Evolutionary conservation across 2,113 vertebrate genomes (phyloP).

Genomic region (Pterophyllum scalare): DNA sequence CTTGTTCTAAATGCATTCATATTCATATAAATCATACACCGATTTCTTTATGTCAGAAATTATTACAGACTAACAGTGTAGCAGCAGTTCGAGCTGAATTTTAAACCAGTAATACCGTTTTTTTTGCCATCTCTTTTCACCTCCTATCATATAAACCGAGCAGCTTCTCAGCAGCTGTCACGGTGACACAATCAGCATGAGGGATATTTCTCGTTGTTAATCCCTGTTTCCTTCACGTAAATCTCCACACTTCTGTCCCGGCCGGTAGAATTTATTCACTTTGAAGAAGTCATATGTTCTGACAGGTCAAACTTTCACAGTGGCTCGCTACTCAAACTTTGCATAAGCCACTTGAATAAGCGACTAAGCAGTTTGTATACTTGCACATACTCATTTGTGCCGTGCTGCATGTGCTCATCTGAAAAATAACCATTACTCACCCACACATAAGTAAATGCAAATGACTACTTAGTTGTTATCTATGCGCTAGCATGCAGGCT

Average conservation of each 20-base stretch:
- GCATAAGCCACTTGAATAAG: slow-evolving; percentile 35
- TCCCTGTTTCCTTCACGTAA: slow-evolving; percentile 55
- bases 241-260: slow-evolving; percentile 25
- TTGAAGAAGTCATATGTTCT: slow-evolving; percentile 39
- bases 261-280: slow-evolving; percentile 47
- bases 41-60: background rate
- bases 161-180: slow-evolving; percentile 44
- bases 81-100: slow-evolving; percentile 17
- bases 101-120: slow-evolving; percentile 44
- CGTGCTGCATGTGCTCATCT: background rate
- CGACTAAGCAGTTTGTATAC: slow-evolving; percentile 24
- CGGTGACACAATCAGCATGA: slow-evolving; percentile 25
- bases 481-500: background rate
- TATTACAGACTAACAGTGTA: background rate
- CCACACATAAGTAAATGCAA: slow-evolving; percentile 21
- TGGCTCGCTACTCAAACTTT: slow-evolving; percentile 33
- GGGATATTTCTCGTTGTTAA: slow-evolving; percentile 40
- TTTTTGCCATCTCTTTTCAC: slow-evolving; percentile 41
- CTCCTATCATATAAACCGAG: slow-evolving; percentile 44
- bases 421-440: slow-evolving; percentile 22
- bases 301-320: slow-evolving; percentile 45
- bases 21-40: background rate
- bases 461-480: background rate
- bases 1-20: background rate
- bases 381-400: slow-evolving; percentile 20